These are phyloP conservation scores for Mesocentrotus franciscanus DNA, from an alignment of 53 echinoderm and acorn worm genomes.

Conservation along the genomic window DNA sequence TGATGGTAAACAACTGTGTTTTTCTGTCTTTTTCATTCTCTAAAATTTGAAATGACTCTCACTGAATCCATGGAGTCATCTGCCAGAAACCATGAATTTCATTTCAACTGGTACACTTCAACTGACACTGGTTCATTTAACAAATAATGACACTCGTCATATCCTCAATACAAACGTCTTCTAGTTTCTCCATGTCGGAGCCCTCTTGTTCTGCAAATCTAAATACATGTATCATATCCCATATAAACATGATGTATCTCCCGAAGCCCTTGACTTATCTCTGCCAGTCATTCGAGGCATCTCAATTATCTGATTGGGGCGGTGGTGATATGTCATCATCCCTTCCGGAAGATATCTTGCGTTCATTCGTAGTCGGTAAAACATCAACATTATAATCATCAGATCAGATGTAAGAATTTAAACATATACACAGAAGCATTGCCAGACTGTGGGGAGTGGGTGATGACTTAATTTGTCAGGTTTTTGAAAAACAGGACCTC, in stretches of 20 bases:
- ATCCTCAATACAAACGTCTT: not conserved
- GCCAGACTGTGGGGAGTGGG: too few species aligned
- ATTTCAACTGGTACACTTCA: not conserved
- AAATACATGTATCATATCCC: not conserved
- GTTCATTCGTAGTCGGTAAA: not conserved
- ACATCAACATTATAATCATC: not conserved
- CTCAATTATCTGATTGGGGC: constrained; percentile 50
- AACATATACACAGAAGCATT: too few species aligned
- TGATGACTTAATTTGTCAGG: too few species aligned
- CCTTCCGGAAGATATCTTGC: constrained; percentile 39
- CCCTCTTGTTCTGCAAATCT: not conserved
- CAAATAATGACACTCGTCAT: not conserved
- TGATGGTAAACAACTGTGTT: too few species aligned
- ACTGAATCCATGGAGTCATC: not conserved
- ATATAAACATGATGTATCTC: constrained; percentile 30
- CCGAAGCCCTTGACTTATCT: constrained; percentile 47
- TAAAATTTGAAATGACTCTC: too few species aligned
- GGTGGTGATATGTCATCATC: constrained; percentile 33
- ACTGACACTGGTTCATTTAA: not conserved
- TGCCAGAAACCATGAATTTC: not conserved
- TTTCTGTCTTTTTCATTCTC: too few species aligned
- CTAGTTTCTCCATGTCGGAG: not conserved
- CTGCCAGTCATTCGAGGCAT: constrained; percentile 32
- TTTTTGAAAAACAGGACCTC: too few species aligned
- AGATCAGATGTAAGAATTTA: not conserved